A percentile compares a stretch with the other conserved stretches of the same genome.
These are phyloP conservation scores for Himantopus leucocephalus DNA, from an alignment of 2,113 vertebrate genomes.

Conservation along the genomic window DNA sequence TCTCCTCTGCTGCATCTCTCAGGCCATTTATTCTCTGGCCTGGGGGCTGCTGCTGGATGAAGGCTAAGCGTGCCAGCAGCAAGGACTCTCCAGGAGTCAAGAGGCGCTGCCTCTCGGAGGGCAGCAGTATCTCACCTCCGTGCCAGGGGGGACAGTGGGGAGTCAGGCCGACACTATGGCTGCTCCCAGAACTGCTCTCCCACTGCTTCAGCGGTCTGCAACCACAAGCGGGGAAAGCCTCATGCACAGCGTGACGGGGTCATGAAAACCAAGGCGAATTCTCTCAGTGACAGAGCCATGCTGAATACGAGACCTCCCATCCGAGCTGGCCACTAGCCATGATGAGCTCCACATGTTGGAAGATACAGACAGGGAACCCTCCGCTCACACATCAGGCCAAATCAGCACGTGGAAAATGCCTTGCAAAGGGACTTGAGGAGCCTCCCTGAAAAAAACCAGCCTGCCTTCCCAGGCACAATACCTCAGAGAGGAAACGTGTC, in stretches of 20 bases:
- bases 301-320: accelerated
- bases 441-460: background rate
- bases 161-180: background rate
- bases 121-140: background rate
- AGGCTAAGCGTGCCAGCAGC: background rate
- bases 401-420: background rate
- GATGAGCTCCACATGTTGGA: background rate
- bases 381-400: accelerated
- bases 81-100: background rate
- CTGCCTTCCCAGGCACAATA: background rate
- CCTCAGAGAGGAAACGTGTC: background rate
- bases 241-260: background rate
- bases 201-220: background rate
- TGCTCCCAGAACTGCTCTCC: background rate
- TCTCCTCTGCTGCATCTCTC: background rate
- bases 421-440: background rate
- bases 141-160: background rate
- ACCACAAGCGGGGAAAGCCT: background rate
- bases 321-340: background rate
- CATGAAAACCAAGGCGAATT: accelerated
- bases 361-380: background rate
- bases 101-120: background rate
- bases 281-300: background rate
- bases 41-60: background rate
- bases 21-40: background rate